Evolutionary conservation across 2,797 vertebrate genomes (phyloP), one percentile per base, ranked within the genome.

Genomic region (Adelosebastes latens): DNA sequence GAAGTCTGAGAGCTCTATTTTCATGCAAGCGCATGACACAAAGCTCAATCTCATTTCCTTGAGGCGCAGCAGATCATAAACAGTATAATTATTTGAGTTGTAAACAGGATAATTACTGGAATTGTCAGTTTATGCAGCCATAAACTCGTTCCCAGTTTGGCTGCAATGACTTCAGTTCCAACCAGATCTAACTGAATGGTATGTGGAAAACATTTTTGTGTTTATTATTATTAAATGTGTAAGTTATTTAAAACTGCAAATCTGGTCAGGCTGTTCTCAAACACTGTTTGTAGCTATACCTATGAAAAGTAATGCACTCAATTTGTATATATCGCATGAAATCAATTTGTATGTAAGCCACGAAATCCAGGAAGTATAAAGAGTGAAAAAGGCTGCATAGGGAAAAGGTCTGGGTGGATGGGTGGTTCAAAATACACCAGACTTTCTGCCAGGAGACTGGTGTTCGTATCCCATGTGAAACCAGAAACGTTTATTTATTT

Each of bases 21-120:
- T 76, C 20, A 72, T 60, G 72, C 8, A n/a, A 27, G n/a, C 2
- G 8, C 25, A 32, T 39, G 68, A 63, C 71, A 39, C 25, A 58
- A 75, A 89, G 18, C 64, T 31, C 18, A 34, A 67, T 74, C 69
- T 80, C 64, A 68, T 85, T 79, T 85, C 72, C 80, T 79, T 9
- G 6, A 83, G 70, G 68, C 24, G 2, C 74, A 60, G 58, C 24
- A 67, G 49, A 75, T 88, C 46, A 86, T 81, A 78, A 90, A 80
- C 78, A 77, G 49, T 36, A 71, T 87, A 66, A 83, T 90, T 88
- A 89, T 86, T 75, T 58, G 73, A 85, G 80, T 52, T 36, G 24
- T 88, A 75, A 86, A 85, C 61, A 74, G 60, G 70, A 72, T 89
- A 72, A 74, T 89, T 81, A 86, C 74, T 34, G 69, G 53, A 82